phyloP scores from a whole-genome alignment of 2,113 vertebrate genomes.

The cattle (Bos taurus) region DNA sequence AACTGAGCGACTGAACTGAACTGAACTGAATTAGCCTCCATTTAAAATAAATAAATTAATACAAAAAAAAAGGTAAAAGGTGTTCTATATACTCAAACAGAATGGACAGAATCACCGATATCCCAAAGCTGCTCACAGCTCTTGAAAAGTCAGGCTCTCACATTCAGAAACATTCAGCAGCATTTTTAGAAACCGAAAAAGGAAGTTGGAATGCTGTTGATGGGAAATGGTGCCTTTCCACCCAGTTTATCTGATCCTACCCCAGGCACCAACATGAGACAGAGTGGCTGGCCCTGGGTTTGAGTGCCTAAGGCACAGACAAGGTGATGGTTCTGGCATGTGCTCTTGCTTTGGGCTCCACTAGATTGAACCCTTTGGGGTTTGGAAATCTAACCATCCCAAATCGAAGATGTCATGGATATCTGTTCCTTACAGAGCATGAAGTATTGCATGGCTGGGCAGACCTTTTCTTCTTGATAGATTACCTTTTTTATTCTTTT shows the following conservation, averaged over 20 bases:
- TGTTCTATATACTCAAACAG: not conserved
- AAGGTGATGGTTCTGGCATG: not conserved
- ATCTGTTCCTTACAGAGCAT: not conserved
- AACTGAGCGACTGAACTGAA: too few relatives aligned
- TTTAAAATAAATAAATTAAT: not conserved
- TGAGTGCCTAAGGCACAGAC: not conserved
- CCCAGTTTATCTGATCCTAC: not conserved
- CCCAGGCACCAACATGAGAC: not conserved
- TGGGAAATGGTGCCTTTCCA: not conserved
- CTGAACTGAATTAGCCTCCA: not conserved
- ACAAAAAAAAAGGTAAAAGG: not conserved
- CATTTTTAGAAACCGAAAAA: slow-evolving; percentile 2
- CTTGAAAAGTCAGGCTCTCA: not conserved
- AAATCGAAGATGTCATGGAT: not conserved
- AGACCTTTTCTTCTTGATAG: slow-evolving; percentile 28
- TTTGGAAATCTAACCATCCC: slow-evolving; percentile 13
- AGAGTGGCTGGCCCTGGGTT: not conserved
- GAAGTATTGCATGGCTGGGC: not conserved
- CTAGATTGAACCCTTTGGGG: not conserved
- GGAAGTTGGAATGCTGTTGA: not conserved
- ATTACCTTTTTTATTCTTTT: not conserved
- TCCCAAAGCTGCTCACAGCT: not conserved
- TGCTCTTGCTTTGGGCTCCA: not conserved
- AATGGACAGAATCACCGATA: not conserved
- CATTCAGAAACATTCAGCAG: not conserved